Base-by-base conservation (phyloP, 2,888 invertebrate species). In the Drosophila phalerata region DNA sequence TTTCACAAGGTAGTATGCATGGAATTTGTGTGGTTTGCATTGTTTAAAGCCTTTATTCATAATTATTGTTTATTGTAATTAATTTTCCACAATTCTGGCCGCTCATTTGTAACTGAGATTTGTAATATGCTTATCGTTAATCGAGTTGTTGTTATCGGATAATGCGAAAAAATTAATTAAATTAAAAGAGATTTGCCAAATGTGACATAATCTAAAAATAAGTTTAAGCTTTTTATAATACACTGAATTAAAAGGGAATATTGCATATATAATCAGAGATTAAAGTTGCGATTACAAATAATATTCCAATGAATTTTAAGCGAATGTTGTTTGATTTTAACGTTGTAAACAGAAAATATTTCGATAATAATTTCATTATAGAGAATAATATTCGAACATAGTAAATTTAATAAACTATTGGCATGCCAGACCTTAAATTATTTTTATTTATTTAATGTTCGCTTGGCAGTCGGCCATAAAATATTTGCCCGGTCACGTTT, bases 401-500 rank as follows among this genome's bases (percentile, higher is more conserved):
- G 3, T 4, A 15, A 19, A 32, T 42, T 55, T 34, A 32, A 55
- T 43, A 43, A 43, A 55, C 43, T 55, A 40, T 42, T 13, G 30
- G 40, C n/a, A 22, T 37, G 30, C 2, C 42, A 5, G 19, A 17
- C 2, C 9, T 42, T 30, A 34, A 34, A 45, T 56, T 19, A 13
- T 56, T 45, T 49, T 30, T 30, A 40, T 43, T 45, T 57, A 11
- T 55, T 60, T 63, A 34, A 73, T 81, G 69, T 71, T 73, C 65
- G 73, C 62, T 69, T 70, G 67, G 70, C 73, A 71, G 70, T 22
- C 69, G 56, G 37, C 30, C n/a, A 45, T 53, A 72, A 81, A 86
- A 79, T 69, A 79, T 87, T 86, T 86, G 85, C 85, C 73, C 51
- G 88, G 86, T 89, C 86, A 86, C 86, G 86, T 86, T 86, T 89